Percentiles rank a stretch among this genome's conserved stretches.
Conservation (phyloP, 2,797 vertebrate genomes). For the Coracias cyanogaster region DNA sequence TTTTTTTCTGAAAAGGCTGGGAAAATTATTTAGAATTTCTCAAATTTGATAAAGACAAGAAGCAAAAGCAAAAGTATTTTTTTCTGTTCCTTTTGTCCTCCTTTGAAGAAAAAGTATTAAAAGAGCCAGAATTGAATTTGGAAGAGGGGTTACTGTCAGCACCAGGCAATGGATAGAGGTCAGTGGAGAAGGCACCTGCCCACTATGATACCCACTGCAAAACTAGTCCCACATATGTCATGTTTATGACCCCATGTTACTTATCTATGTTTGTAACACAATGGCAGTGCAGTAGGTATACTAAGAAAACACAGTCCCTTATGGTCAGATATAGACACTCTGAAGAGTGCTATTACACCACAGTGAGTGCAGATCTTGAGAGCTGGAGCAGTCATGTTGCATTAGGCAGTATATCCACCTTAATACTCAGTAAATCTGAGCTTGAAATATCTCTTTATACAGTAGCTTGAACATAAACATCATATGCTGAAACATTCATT, state of each 20-base stretch:
- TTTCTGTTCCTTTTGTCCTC: background rate
- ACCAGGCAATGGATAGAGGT: background rate
- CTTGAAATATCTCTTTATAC: background rate
- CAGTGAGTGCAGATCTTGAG: background rate
- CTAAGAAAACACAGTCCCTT: background rate
- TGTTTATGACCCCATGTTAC: background rate
- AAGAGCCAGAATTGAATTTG: background rate
- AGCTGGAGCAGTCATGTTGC: background rate
- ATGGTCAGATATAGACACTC: background rate
- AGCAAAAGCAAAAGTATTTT: background rate
- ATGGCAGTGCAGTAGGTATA: accelerated
- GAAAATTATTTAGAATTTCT: background rate
- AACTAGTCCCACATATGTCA: background rate
- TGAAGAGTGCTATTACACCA: background rate
- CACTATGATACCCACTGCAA: background rate
- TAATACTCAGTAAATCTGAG: background rate
- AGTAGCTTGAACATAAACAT: background rate
- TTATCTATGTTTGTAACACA: background rate
- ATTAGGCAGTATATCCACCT: background rate
- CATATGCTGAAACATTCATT: background rate
- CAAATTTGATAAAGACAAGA: background rate
- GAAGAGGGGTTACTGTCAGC: background rate
- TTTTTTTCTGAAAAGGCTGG: background rate
- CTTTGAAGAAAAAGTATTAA: background rate
- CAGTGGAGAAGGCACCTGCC: background rate